Percentiles rank a stretch among this genome's conserved stretches.
Evolutionary conservation across 1,140 invertebrate genomes (phyloP).

Genomic region (Euwallacea fornicatus): DNA sequence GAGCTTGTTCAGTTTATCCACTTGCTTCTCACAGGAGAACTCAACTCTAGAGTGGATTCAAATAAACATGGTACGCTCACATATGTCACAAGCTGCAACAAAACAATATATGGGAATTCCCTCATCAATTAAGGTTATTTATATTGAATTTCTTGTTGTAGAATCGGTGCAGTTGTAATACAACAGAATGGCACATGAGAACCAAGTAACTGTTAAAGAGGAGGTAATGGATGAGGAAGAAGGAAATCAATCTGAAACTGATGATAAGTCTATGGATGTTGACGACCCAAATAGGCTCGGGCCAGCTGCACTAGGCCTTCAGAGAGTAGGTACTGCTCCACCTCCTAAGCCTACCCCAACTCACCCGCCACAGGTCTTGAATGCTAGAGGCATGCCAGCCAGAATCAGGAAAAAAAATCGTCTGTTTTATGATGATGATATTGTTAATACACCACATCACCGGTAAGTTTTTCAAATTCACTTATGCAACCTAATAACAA

Average conservation of each 20-base stretch:
- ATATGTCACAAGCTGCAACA: slow-evolving; percentile 45
- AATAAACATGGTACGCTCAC: too few species aligned
- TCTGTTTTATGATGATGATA: slow-evolving; percentile 89
- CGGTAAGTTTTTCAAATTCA: slow-evolving; percentile 33
- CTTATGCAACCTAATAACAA: background rate
- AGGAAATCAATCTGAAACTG: slow-evolving; percentile 58
- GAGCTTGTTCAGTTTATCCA: slow-evolving; percentile 41
- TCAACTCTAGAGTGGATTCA: slow-evolving; percentile 16
- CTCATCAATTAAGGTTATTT: background rate
- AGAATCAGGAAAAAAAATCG: slow-evolving; percentile 88
- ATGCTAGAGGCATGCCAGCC: slow-evolving; percentile 84
- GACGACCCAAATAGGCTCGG: slow-evolving; percentile 69
- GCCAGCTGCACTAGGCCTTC: slow-evolving; percentile 73
- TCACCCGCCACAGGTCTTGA: slow-evolving; percentile 73
- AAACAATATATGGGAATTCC: background rate
- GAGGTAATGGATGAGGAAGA: slow-evolving; percentile 51
- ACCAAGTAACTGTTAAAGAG: slow-evolving; percentile 58
- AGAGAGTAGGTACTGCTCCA: slow-evolving; percentile 73
- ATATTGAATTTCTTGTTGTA: background rate
- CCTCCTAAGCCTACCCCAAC: slow-evolving; percentile 69
- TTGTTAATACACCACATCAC: slow-evolving; percentile 78
- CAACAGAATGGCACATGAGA: slow-evolving; percentile 48
- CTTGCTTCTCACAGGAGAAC: background rate
- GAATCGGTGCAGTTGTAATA: background rate
- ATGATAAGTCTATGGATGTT: slow-evolving; percentile 61